A percentile compares a stretch with the other conserved stretches of the same genome.
Evolutionary conservation across 1,140 invertebrate genomes (phyloP).

Genomic region (Aphelinus certus): DNA sequence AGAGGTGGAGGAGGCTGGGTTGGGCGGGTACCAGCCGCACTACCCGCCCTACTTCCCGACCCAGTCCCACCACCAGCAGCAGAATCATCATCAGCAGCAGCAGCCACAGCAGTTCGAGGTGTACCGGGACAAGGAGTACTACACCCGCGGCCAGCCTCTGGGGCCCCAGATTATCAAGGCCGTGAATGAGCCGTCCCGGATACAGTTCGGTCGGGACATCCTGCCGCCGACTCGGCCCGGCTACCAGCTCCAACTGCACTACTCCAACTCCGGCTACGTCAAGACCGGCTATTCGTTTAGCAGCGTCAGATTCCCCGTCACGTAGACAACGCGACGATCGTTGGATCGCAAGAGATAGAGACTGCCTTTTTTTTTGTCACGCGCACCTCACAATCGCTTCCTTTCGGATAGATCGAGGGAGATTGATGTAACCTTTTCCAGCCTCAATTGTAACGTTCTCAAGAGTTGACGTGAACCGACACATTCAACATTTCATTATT

Average conservation of each 20-base stretch:
- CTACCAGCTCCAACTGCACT: not conserved
- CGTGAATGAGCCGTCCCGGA: no score
- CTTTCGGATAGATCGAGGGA: no score
- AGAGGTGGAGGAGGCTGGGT: not conserved
- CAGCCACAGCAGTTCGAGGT: not conserved
- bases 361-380: no score
- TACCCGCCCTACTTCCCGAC: slow-evolving; percentile 22
- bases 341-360: no score
- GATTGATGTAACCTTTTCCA: no score
- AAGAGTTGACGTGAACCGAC: no score
- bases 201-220: no score
- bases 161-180: no score
- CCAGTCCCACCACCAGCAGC: not conserved
- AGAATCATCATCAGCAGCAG: not conserved
- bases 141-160: not conserved
- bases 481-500: no score
- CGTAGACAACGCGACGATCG: not conserved
- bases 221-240: no score
- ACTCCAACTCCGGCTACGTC: not conserved
- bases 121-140: slow-evolving; percentile 22
- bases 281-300: not conserved
- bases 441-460: no score
- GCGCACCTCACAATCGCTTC: no score
- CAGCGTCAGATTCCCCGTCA: not conserved
- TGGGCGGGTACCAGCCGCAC: slow-evolving; percentile 19